Base-by-base conservation (phyloP, 2,797 vertebrate genomes). In the Rhinatrema bivittatum region DNA sequence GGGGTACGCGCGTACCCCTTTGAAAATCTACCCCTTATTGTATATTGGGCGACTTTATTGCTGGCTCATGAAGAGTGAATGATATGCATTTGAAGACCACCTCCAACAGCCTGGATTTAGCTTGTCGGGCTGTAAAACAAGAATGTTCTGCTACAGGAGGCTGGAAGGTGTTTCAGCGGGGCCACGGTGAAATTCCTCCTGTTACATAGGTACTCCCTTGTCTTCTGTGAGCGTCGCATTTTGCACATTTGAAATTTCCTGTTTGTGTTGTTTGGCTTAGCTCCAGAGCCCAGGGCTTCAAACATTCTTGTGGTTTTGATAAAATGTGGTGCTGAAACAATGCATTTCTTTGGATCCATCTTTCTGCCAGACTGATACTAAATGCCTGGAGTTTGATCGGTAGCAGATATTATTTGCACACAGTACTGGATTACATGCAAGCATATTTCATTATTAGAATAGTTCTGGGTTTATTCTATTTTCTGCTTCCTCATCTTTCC, bases 291-390 rank as follows among this genome's bases (percentile, higher is more conserved):
- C 36, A 1, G 6, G 56, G 55, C 60, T 56, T 11, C 36, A 45
- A 35, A 46, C 44, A 31, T 45, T 68, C 66, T 65, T 67, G 55
- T 74, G 64, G 72, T 65, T 68, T 65, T 54, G 58, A 63, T 74
- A 67, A 64, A 71, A 36, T 41, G 27, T 41, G 41, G 33, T 52
- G 52, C 32, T 53, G 66, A 63, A 59, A 65, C 56, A 53, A 56
- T 60, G 64, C 56, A 49, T 64, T 60, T 70, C 73, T 48, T 56
- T 42, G 57, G 63, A 60, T 53, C 40, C 53, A 58, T 64, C 60
- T 74, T 13, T 61, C 46, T 45, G 63, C 60, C 62, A 64, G 39
- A 39, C 36, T 36, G 60, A 64, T 61, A 60, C 53, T 52, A 42
- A 68, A 45, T 45, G 52, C 51, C 36, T 27, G 40, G 43, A 7